Evolutionary conservation across 2,888 invertebrate genomes (phyloP), one percentile per base, ranked within the genome.

Genomic region (Malthinus flaveolus): DNA sequence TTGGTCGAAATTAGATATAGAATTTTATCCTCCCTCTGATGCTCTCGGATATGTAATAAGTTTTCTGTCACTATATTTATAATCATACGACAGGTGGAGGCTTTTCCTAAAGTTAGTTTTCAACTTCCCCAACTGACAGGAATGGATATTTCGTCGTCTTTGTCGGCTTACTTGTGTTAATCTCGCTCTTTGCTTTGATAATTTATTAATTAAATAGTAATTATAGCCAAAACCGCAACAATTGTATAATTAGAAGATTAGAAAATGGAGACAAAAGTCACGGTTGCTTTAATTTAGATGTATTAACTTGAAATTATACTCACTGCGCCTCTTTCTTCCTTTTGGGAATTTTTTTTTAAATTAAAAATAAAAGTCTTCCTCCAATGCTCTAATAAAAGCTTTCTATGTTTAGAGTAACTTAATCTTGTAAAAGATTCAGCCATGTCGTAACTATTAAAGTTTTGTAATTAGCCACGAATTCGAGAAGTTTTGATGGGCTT

Each of bases 31-130:
- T 23, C 23, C 23, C 23, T 23, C 23, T 2, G 5, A 23, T 23
- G 3, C 37, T 37, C 37, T 37, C 49, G 49, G 37, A 36, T 37
- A 36, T 9, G 37, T 49, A 49, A 49, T 49, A 49, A 49, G 49
- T 37, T 49, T 49, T 34, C 37, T 34, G 36, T 36, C 49, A 32
- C 37, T 37, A 49, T 49, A 49, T 49, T 49, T 49, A 49, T 49
- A 49, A 49, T 49, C 49, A 37, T 37, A 49, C 49, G 49, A 49
- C 49, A 49, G 49, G 49, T 49, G 37, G 49, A 31, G 47, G 47
- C 10, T 10, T 47, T 47, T 47, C 47, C 32, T 33, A 23, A 35
- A 35, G 47, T 47, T 47, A 46, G 46, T 46, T 46, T 33, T 6
- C 12, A 37, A 37, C 37, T 49, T 37, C 49, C 37, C 31, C 49